Evolutionary conservation across 1,140 invertebrate genomes (phyloP).

Genomic region (Pseudomyrmex cubaensis): DNA sequence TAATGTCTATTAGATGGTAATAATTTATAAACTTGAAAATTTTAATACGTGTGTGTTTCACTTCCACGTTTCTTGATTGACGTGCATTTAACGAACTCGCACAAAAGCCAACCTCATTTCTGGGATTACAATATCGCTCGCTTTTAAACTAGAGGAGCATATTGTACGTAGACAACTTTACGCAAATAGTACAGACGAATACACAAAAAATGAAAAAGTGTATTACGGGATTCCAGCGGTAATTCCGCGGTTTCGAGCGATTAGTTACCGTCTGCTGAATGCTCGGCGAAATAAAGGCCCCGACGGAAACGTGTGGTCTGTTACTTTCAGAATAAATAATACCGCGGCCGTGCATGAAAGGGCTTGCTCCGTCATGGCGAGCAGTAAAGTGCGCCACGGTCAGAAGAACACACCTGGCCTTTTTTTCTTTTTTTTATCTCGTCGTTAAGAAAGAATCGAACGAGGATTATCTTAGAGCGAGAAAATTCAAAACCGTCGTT

Average conservation of each 20-base stretch:
- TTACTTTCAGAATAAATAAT: slow-evolving; percentile 77
- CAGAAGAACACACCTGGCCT: background rate
- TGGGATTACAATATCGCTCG: no score
- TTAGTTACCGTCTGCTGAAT: slow-evolving; percentile 31
- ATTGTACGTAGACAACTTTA: no score
- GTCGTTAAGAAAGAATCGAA: background rate
- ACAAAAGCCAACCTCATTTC: no score
- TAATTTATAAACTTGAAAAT: no score
- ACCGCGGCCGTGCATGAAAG: slow-evolving; percentile 54
- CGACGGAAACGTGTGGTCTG: slow-evolving; percentile 77
- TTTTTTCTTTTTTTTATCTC: background rate
- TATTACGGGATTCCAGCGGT: background rate
- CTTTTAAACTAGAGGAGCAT: background rate
- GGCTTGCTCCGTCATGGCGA: slow-evolving; percentile 57
- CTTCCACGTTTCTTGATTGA: no score
- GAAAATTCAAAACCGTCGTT: background rate
- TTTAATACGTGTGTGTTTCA: no score
- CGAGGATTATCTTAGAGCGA: background rate
- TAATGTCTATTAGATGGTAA: no score
- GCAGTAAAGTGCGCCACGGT: slow-evolving; percentile 9
- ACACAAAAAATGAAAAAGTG: background rate
- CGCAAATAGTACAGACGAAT: no score
- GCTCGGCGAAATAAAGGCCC: slow-evolving; percentile 58
- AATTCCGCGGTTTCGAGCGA: slow-evolving; percentile 34
- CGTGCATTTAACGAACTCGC: no score